Base-by-base conservation (phyloP, 2,113 vertebrate genomes). In the Perognathus longimembris region DNA sequence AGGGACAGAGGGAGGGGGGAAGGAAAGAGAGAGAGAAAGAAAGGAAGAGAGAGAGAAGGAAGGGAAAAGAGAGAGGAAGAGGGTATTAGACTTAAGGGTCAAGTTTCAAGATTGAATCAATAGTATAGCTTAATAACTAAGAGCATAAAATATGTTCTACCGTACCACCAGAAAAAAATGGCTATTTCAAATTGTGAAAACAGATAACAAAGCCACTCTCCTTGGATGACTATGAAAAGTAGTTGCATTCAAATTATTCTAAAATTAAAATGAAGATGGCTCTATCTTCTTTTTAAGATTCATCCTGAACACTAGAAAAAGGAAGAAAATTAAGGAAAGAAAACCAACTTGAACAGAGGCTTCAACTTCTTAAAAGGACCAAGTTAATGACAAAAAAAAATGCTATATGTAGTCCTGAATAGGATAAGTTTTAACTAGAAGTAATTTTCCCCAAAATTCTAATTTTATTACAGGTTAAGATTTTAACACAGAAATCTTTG, bases 31-130 rank as follows among this genome's bases (percentile, higher is more conserved):
- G 28, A 32, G 10, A 88, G 61, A 22, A 12, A 28, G 61, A 21
- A 63, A 59, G 20, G 30, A 38, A 20, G 61, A 2, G 24, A 26
- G 61, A 6, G 24, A 20, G 61, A 21, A 63, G 61, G 61, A 6
- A 22, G 20, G 61, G 20, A 22, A 20, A 26, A 67, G 20, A 30
- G n/a, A 28, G 50, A 26, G 20, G 22, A 36, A 34, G 57, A 2
- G 34, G 15, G 24, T 5, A 9, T 10, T 30, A 54, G 57, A 90
- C 32, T 78, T 93, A 85, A 87, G 85, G 34, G 12, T 22, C 24
- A 75, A 78, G 57, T 91, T 89, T 74, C 74, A 85, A 89, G 59
- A 83, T 67, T 66, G 77, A 94, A 71, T 82, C 11, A 76, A 93
- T 50, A 26, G 73, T 78, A 92, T 22, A 20, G 12, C 34, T 79